A percentile compares a stretch with the other conserved stretches of the same genome.
These are phyloP conservation scores for Odontocolon sp. DNA, from an alignment of 2,888 invertebrate species.

Conservation along the genomic window DNA sequence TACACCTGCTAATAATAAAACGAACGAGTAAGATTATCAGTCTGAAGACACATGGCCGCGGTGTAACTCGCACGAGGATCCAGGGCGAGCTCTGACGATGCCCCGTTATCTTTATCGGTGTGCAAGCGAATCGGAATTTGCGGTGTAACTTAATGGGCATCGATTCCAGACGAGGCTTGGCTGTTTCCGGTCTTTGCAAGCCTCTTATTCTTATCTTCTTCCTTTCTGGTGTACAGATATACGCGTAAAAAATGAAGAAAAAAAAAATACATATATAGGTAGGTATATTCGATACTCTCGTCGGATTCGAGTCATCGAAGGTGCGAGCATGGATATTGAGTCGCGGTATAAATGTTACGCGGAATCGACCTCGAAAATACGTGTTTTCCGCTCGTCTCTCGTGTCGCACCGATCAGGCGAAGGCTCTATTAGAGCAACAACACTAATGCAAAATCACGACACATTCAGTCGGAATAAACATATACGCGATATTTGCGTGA, in stretches of 20 bases:
- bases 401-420: constrained; percentile 24
- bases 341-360: constrained; percentile 6
- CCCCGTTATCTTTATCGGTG: constrained; percentile 66
- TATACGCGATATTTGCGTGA: constrained; percentile 12
- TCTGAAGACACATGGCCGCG: constrained; percentile 9
- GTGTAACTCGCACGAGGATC: constrained; percentile 21
- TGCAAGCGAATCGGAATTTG: constrained; percentile 38
- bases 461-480: constrained; percentile 32
- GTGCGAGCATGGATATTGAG: background rate
- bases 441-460: constrained; percentile 53
- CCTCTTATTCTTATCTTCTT: constrained; percentile 65
- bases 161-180: constrained; percentile 36
- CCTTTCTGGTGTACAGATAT: constrained; percentile 52
- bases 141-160: constrained; percentile 49
- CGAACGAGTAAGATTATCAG: constrained; percentile 39
- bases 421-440: constrained; percentile 49
- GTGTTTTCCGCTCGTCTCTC: constrained; percentile 3
- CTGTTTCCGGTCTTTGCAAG: constrained; percentile 66
- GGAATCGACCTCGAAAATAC: constrained; percentile 43
- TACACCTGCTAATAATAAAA: constrained; percentile 26
- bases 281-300: constrained; percentile 14
- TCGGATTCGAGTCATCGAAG: constrained; percentile 9
- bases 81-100: constrained; percentile 50
- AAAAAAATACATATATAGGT: background rate
- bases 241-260: background rate